A percentile compares a stretch with the other conserved stretches of the same genome.
Evolutionary conservation across 2,113 vertebrate genomes (phyloP).

Genomic region (Phodopus roborovskii): DNA sequence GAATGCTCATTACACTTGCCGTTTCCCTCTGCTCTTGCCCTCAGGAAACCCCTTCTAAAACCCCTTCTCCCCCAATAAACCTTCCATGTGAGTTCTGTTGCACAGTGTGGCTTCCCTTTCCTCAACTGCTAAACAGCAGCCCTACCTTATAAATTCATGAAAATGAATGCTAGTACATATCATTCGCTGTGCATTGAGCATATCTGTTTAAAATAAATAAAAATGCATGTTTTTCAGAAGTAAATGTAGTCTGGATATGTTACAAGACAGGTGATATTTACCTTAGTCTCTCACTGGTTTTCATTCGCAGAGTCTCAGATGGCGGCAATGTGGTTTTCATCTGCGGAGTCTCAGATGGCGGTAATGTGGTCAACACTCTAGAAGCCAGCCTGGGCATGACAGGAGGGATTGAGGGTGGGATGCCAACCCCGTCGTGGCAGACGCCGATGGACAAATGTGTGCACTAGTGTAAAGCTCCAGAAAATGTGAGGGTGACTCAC

Average conservation of each 20-base stretch:
- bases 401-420: conserved; percentile 94
- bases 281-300: conserved; percentile 43
- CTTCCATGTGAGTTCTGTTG: too few species aligned
- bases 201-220: background rate
- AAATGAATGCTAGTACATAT: background rate
- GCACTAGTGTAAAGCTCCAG: conserved; percentile 89
- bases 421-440: conserved; percentile 90
- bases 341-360: too few species aligned
- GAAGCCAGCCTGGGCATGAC: conserved; percentile 95
- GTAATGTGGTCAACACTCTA: conserved; percentile 93
- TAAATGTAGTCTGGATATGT: background rate
- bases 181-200: background rate
- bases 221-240: background rate
- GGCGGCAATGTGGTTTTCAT: conserved; percentile 93
- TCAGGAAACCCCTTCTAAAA: too few species aligned
- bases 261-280: conserved; percentile 3
- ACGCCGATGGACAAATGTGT: conserved; percentile 90
- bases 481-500: conserved; percentile 88
- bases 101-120: too few species aligned
- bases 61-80: too few species aligned
- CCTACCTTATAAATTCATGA: background rate
- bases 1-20: too few species aligned
- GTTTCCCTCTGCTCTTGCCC: too few species aligned
- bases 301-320: conserved; percentile 91
- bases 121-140: too few species aligned